Percentiles rank a stretch among this genome's conserved stretches.
phyloP scores from a whole-genome alignment of 2,797 vertebrate genomes.

The Phaenicophaeus curvirostris region DNA sequence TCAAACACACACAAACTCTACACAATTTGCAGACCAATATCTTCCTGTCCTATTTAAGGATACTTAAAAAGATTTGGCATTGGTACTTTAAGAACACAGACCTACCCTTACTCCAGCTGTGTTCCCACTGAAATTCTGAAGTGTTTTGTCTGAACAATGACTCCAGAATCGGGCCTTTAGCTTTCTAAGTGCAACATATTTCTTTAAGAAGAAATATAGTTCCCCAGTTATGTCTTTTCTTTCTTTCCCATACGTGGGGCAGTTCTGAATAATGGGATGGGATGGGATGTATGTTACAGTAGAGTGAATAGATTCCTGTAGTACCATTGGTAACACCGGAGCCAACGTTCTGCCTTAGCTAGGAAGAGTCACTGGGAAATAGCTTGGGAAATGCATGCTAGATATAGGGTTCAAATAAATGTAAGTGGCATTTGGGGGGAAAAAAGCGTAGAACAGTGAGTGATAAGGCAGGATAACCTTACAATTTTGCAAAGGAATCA shows the following conservation, averaged over 20 bases:
- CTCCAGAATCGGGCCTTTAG: slow-evolving; percentile 52
- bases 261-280: slow-evolving; percentile 44
- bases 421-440: not conserved
- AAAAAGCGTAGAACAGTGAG: not conserved
- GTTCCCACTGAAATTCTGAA: slow-evolving; percentile 8
- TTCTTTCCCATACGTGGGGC: not conserved
- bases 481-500: slow-evolving; percentile 30
- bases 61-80: not conserved
- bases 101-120: not conserved
- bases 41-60: slow-evolving; percentile 50
- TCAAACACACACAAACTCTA: not conserved
- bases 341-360: slow-evolving; percentile 59
- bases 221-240: slow-evolving; percentile 33
- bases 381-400: slow-evolving; percentile 65
- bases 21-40: slow-evolving; percentile 28
- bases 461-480: slow-evolving; percentile 40
- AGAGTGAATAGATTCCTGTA: slow-evolving; percentile 65
- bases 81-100: slow-evolving; percentile 36
- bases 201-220: slow-evolving; percentile 3
- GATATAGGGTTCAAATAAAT: slow-evolving; percentile 46
- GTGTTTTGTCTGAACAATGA: slow-evolving; percentile 25
- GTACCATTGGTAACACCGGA: slow-evolving; percentile 48
- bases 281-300: slow-evolving; percentile 47
- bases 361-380: slow-evolving; percentile 52
- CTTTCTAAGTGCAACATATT: slow-evolving; percentile 28